phyloP scores from a whole-genome alignment of 2,888 invertebrate species.

The Eilema caniola region DNA sequence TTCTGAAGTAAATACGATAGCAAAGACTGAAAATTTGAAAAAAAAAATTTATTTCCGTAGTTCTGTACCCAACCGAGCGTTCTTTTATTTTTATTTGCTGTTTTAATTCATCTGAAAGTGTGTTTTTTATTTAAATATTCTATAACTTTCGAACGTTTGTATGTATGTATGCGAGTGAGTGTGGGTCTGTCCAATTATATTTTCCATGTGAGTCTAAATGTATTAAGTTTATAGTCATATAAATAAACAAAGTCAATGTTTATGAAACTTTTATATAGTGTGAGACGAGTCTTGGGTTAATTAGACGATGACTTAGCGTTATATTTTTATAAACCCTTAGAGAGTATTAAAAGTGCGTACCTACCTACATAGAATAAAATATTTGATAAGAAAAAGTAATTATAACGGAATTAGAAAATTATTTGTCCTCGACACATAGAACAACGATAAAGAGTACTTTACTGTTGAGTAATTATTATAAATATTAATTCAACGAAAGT shows the following conservation, averaged over 20 bases:
- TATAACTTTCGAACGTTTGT: background rate
- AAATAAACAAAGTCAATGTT: too few relatives aligned
- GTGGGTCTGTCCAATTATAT: background rate
- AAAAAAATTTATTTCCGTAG: background rate
- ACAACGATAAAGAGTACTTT: background rate
- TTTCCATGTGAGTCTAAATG: too few relatives aligned
- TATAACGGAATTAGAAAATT: too few relatives aligned
- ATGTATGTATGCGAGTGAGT: too few relatives aligned
- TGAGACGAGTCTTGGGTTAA: too few relatives aligned
- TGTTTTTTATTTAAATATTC: background rate
- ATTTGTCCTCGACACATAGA: background rate
- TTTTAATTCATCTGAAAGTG: background rate
- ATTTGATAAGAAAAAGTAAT: too few relatives aligned
- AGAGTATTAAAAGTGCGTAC: too few relatives aligned
- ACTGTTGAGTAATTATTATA: background rate
- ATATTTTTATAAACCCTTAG: too few relatives aligned
- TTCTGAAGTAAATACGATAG: slow-evolving; percentile 28
- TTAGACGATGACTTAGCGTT: too few relatives aligned
- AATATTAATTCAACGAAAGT: background rate
- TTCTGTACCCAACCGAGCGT: background rate
- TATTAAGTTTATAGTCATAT: too few relatives aligned
- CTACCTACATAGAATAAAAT: too few relatives aligned
- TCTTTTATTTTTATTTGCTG: background rate
- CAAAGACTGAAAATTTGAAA: slow-evolving; percentile 31
- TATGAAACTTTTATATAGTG: too few relatives aligned